Conservation (phyloP, 2,113 vertebrate genomes). For the Menidia beryllina region DNA sequence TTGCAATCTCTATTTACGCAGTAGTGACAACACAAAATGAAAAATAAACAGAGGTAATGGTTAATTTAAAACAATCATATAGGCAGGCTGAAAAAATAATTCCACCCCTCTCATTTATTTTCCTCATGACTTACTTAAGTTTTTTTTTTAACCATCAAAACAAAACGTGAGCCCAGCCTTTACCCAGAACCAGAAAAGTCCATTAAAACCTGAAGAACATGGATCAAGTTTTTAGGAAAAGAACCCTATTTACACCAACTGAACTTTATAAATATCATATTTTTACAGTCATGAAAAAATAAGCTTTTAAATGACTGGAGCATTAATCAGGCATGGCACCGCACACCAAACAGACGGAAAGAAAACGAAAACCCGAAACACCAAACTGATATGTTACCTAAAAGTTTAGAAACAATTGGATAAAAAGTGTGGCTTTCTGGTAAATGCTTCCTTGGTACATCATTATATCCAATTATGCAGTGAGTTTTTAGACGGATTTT, state of each 20-base stretch:
- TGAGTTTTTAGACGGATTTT: not conserved
- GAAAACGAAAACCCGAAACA: not conserved
- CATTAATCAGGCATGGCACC: not conserved
- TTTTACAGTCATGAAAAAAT: not conserved
- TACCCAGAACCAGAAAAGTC: not conserved
- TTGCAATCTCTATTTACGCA: not conserved
- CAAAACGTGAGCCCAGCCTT: not conserved
- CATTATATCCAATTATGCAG: no score
- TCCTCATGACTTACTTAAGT: conserved; percentile 27
- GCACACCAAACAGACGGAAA: not conserved
- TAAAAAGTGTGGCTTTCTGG: not conserved
- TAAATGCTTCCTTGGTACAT: no score
- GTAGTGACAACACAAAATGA: no score
- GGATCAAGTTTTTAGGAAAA: not conserved
- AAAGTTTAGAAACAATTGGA: not conserved
- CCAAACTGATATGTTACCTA: not conserved
- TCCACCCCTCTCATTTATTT: not conserved
- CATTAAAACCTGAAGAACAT: not conserved
- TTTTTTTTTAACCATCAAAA: conserved; percentile 37
- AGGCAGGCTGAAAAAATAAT: no score
- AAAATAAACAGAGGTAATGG: not conserved
- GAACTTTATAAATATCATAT: not conserved
- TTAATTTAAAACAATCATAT: no score
- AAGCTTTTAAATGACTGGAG: not conserved
- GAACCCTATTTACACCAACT: no score